Percentiles rank a stretch among this genome's conserved stretches.
Conservation (phyloP, 2,797 vertebrate genomes). For the Ctenochaetus hawaiiensis region DNA sequence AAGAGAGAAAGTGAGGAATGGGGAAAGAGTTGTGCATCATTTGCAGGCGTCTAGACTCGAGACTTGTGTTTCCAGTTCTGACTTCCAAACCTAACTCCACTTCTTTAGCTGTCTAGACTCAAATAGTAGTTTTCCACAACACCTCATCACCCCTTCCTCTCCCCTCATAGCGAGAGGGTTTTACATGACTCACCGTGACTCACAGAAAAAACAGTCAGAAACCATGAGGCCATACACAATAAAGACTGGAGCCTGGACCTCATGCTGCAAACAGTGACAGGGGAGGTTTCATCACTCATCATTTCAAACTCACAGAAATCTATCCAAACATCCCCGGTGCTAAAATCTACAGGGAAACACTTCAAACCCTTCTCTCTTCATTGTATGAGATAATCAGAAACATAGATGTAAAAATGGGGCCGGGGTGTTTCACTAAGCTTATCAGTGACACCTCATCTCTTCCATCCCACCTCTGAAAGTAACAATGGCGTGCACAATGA, state of each 20-base stretch:
- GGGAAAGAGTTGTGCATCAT: conserved; percentile 60
- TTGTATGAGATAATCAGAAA: conserved; percentile 49
- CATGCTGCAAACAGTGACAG: conserved; percentile 53
- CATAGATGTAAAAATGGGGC: conserved; percentile 28
- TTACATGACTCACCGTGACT: conserved; percentile 79
- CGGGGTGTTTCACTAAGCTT: conserved; percentile 25
- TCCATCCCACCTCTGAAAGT: conserved; percentile 1
- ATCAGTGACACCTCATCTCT: conserved; percentile 48
- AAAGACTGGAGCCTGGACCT: conserved; percentile 46
- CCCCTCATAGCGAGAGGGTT: conserved; percentile 60
- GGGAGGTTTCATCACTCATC: conserved; percentile 57
- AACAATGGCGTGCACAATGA: conserved; percentile 5
- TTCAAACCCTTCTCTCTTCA: not conserved
- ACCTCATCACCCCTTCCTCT: conserved; percentile 74
- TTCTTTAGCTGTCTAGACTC: conserved; percentile 78
- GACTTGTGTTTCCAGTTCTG: conserved; percentile 75
- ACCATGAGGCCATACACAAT: conserved; percentile 58
- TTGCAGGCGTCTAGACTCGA: conserved; percentile 69
- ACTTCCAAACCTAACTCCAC: conserved; percentile 73
- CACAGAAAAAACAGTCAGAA: conserved; percentile 71
- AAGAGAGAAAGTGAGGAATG: conserved; percentile 48
- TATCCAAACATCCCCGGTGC: conserved; percentile 25
- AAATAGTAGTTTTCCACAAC: conserved; percentile 82
- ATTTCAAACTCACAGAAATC: conserved; percentile 45
- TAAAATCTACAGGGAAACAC: conserved; percentile 21